These are phyloP conservation scores for Cephus rjabovi DNA, from an alignment of 2,888 invertebrate genomes.

Conservation along the genomic window DNA sequence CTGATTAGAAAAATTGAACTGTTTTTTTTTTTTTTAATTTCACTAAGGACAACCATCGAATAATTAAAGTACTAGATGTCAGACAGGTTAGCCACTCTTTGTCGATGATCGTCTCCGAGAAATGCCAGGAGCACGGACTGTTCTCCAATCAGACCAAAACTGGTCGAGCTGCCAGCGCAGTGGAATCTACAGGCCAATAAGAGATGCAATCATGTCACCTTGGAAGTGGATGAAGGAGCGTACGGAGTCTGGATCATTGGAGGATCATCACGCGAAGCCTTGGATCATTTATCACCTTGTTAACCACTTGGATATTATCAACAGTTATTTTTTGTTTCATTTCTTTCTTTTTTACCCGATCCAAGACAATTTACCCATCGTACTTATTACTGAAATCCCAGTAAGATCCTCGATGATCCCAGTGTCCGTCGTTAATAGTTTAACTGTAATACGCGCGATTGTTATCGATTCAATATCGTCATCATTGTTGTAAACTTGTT, in stretches of 20 bases:
- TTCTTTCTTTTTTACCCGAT: not conserved
- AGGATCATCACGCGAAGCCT: not conserved
- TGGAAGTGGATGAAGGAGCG: slow-evolving; percentile 1
- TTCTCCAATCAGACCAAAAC: slow-evolving; percentile 32
- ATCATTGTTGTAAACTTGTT: slow-evolving; percentile 28
- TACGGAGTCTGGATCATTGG: not conserved
- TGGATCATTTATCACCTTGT: not conserved
- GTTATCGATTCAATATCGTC: slow-evolving; percentile 47
- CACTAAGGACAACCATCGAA: not conserved
- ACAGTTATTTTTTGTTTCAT: not conserved
- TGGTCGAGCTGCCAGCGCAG: slow-evolving; percentile 17
- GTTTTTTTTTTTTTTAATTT: not conserved
- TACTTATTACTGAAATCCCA: not conserved
- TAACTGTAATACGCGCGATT: not conserved
- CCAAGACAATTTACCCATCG: not conserved
- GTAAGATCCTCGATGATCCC: not conserved
- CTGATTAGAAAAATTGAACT: not conserved
- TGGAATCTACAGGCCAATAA: slow-evolving; percentile 43
- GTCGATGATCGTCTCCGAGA: not conserved
- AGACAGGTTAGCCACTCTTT: not conserved
- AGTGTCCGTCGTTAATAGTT: not conserved
- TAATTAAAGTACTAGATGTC: not conserved
- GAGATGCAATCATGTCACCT: slow-evolving; percentile 47
- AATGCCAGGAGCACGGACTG: not conserved
- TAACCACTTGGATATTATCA: not conserved